A percentile compares a stretch with the other conserved stretches of the same genome.
Conservation (phyloP, 53 echinoderm and acorn worm genomes). For the Temnopleurus reevesii region DNA sequence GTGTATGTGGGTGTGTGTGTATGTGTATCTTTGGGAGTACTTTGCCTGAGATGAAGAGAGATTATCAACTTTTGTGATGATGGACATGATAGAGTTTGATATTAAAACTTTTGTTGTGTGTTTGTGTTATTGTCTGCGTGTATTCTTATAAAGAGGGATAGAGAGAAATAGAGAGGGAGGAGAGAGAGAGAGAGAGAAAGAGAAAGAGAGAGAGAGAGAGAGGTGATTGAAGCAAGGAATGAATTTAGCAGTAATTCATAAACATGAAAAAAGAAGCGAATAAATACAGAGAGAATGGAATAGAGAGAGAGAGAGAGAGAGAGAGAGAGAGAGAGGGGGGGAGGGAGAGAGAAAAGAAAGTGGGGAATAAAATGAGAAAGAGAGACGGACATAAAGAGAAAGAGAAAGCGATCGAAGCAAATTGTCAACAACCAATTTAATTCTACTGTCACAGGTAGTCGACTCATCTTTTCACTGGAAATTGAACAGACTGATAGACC, state of each 20-base stretch:
- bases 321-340: background rate
- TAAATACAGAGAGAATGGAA: background rate
- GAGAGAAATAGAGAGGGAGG: background rate
- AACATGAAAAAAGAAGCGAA: background rate
- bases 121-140: too few relatives aligned
- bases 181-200: background rate
- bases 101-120: too few relatives aligned
- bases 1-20: background rate
- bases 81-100: too few relatives aligned
- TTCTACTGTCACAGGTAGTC: background rate
- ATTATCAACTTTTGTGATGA: background rate
- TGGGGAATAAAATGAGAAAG: background rate
- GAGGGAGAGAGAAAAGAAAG: background rate
- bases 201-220: background rate
- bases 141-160: background rate
- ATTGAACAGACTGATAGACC: slow-evolving; percentile 6
- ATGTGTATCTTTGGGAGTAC: background rate
- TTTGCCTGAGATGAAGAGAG: background rate
- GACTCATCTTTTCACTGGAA: background rate
- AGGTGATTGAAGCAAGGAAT: background rate
- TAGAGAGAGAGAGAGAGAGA: background rate
- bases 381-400: background rate
- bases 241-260: background rate
- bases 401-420: background rate
- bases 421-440: background rate